Evolutionary conservation across 2,113 vertebrate genomes (phyloP).

Genomic region (Pseudopodoces humilis): DNA sequence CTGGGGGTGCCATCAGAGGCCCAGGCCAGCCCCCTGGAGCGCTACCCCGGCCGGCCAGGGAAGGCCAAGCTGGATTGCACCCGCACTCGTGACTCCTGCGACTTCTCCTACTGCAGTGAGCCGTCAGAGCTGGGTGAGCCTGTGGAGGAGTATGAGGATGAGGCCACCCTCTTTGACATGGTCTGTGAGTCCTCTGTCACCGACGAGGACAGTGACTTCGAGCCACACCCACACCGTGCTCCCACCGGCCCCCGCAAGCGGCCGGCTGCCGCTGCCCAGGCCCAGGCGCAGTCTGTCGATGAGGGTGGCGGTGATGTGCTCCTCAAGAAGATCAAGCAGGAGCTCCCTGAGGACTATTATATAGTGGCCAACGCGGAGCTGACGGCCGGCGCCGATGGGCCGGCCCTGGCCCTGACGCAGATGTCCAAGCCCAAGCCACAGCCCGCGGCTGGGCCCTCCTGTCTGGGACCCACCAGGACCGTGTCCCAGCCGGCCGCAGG

Average conservation of each 20-base stretch:
- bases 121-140: slow-evolving; percentile 83
- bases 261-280: slow-evolving; percentile 9
- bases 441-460: slow-evolving; percentile 63
- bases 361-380: slow-evolving; percentile 82
- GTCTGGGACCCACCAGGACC: slow-evolving; percentile 59
- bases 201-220: slow-evolving; percentile 86
- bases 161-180: slow-evolving; percentile 84
- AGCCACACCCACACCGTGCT: slow-evolving; percentile 71
- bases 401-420: slow-evolving; percentile 73
- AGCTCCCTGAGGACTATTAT: slow-evolving; percentile 85
- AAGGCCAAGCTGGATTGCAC: slow-evolving; percentile 81
- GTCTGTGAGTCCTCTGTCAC: slow-evolving; percentile 89
- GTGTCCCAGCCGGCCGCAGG: background rate
- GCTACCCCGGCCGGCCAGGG: slow-evolving; percentile 73
- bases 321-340: slow-evolving; percentile 89
- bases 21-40: slow-evolving; percentile 79
- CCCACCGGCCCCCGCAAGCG: slow-evolving; percentile 52
- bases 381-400: slow-evolving; percentile 68
- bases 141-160: slow-evolving; percentile 84
- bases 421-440: slow-evolving; percentile 77
- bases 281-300: slow-evolving; percentile 65
- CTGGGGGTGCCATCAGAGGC: slow-evolving; percentile 77
- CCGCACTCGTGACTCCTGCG: slow-evolving; percentile 81
- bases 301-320: slow-evolving; percentile 69
- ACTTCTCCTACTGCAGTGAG: slow-evolving; percentile 88